Percentiles rank a stretch among this genome's conserved stretches.
Evolutionary conservation across 2,797 vertebrate genomes (phyloP).

Genomic region (Lateolabrax maculatus): DNA sequence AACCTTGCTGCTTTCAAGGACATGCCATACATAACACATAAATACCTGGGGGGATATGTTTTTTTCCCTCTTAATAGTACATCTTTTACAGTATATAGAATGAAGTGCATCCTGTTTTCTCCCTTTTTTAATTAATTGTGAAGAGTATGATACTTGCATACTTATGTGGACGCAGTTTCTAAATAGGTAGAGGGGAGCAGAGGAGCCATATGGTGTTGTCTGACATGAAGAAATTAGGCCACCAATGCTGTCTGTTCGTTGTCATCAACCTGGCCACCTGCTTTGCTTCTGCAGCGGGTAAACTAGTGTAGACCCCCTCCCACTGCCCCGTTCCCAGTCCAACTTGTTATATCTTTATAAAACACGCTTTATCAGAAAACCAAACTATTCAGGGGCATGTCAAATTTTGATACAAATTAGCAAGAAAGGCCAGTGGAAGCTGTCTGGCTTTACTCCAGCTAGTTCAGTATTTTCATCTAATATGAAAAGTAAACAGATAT

Average conservation of each 20-base stretch:
- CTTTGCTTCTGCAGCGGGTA: constrained; percentile 76
- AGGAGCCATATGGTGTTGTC: constrained; percentile 89
- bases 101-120: constrained; percentile 73
- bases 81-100: constrained; percentile 74
- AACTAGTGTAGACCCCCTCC: constrained; percentile 54
- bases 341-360: constrained; percentile 70
- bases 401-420: constrained; percentile 59
- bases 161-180: constrained; percentile 82
- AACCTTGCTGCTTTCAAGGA: constrained; percentile 84
- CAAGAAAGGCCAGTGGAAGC: constrained; percentile 51
- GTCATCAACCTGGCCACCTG: constrained; percentile 86
- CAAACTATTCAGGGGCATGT: constrained; percentile 45
- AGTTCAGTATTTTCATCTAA: constrained; percentile 52
- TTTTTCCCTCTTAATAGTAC: constrained; percentile 62
- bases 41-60: constrained; percentile 79
- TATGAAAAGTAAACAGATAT: constrained; percentile 68
- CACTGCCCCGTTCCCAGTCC: constrained; percentile 30
- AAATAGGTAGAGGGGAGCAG: constrained; percentile 81
- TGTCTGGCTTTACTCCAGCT: constrained; percentile 61
- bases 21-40: constrained; percentile 78
- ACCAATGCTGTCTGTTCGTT: constrained; percentile 88
- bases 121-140: constrained; percentile 86
- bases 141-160: constrained; percentile 83
- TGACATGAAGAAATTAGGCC: constrained; percentile 89
- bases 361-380: constrained; percentile 50